phyloP scores from a whole-genome alignment of 2,888 invertebrate species.

The Pachycephus smyrnensis region DNA sequence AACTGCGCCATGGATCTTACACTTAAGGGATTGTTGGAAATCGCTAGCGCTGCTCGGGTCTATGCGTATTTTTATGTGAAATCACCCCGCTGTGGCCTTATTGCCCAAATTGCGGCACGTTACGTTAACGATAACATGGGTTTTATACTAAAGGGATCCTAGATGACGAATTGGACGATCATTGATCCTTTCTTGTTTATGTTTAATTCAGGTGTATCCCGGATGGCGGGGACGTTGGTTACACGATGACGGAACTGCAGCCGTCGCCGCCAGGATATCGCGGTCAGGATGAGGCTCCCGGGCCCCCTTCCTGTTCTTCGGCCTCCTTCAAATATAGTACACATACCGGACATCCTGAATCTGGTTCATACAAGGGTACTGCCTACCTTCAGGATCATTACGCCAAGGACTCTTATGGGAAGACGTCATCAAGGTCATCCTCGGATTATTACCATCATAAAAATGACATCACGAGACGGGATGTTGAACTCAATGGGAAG shows the following conservation, averaged over 20 bases:
- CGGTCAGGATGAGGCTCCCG: slow-evolving; percentile 64
- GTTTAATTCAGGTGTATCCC: slow-evolving; percentile 58
- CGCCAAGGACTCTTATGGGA: slow-evolving; percentile 47
- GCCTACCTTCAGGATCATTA: slow-evolving; percentile 55
- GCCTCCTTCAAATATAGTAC: slow-evolving; percentile 58
- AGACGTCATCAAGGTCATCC: slow-evolving; percentile 4
- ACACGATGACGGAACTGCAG: slow-evolving; percentile 66
- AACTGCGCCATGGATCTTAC: too few relatives aligned
- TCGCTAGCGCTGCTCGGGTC: too few relatives aligned
- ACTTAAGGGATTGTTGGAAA: too few relatives aligned
- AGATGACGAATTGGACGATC: neutral
- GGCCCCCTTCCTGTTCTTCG: slow-evolving; percentile 54
- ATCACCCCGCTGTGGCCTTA: too few relatives aligned
- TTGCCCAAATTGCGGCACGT: too few relatives aligned
- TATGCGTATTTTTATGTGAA: too few relatives aligned
- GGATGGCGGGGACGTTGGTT: slow-evolving; percentile 65
- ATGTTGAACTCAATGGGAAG: slow-evolving; percentile 37
- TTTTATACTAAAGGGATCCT: neutral
- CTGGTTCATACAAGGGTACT: slow-evolving; percentile 56
- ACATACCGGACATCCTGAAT: slow-evolving; percentile 52
- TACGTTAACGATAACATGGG: too few relatives aligned
- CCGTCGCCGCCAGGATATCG: slow-evolving; percentile 65
- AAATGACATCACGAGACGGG: slow-evolving; percentile 1
- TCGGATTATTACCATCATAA: slow-evolving; percentile 33
- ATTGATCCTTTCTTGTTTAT: slow-evolving; percentile 8